Conservation (phyloP, 2,888 invertebrate species). For the Glyphotaelius pellucidus region DNA sequence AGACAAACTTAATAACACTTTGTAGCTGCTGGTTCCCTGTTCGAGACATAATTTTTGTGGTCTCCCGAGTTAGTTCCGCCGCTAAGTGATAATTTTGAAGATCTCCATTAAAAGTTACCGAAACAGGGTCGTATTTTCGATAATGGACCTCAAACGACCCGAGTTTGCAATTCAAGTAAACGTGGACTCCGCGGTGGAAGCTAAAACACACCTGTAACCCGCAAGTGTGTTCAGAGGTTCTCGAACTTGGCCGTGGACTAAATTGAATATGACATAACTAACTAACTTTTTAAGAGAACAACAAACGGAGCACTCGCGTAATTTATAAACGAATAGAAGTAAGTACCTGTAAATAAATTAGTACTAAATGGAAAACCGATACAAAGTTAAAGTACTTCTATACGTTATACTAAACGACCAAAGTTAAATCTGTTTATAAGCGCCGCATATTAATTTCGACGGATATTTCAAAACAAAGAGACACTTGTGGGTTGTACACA, state of each 20-base stretch:
- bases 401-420: neutral
- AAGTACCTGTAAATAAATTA: neutral
- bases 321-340: neutral
- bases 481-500: neutral
- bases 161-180: constrained; percentile 4
- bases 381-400: neutral
- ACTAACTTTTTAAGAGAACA: neutral
- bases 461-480: neutral
- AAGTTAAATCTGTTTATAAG: neutral
- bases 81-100: constrained; percentile 28
- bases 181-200: neutral
- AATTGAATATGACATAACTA: constrained; percentile 6
- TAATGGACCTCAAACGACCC: constrained; percentile 40
- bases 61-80: neutral
- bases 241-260: neutral
- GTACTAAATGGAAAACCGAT: neutral
- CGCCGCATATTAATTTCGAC: neutral
- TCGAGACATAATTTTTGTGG: neutral
- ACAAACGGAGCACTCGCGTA: neutral
- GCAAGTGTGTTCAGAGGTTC: neutral
- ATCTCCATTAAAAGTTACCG: constrained; percentile 33
- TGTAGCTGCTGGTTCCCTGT: neutral
- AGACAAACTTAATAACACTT: neutral
- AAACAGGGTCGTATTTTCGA: constrained; percentile 23
- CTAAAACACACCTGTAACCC: constrained; percentile 39